Conservation (phyloP, 2,888 invertebrate genomes). For the Plemyria rubiginata region DNA sequence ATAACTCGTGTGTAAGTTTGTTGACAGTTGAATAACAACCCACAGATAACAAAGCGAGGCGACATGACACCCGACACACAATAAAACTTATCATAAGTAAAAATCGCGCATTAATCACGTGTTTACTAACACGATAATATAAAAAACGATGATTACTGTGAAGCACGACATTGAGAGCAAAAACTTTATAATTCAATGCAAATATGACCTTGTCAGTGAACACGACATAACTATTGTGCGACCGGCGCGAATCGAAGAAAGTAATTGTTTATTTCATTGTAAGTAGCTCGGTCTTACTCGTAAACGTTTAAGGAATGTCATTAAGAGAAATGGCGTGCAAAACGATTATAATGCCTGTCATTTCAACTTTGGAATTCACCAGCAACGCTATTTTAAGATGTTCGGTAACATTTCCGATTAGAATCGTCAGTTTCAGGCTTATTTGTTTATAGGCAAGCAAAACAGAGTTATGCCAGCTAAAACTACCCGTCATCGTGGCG, state of each 20-base stretch:
- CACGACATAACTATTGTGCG: constrained; percentile 24
- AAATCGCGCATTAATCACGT: constrained; percentile 38
- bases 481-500: too few relatives aligned
- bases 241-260: constrained; percentile 14
- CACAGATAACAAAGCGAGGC: constrained; percentile 1
- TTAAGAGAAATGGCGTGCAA: neutral
- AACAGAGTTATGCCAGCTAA: too few relatives aligned
- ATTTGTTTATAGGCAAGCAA: too few relatives aligned
- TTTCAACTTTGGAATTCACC: constrained; percentile 1
- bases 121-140: constrained; percentile 31
- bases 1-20: neutral
- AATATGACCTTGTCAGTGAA: constrained; percentile 51
- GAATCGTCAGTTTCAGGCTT: too few relatives aligned
- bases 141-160: constrained; percentile 43
- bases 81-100: constrained; percentile 29
- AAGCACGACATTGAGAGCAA: constrained; percentile 47
- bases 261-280: constrained; percentile 8
- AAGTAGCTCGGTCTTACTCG: neutral
- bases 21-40: constrained; percentile 8
- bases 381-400: too few relatives aligned
- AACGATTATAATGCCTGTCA: neutral
- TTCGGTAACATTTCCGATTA: too few relatives aligned
- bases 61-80: constrained; percentile 28
- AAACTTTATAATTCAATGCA: constrained; percentile 49
- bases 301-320: neutral